Evolutionary conservation across 2,113 vertebrate species (phyloP), one percentile per base, ranked within the genome.

Genomic region (Indicator maculatus): DNA sequence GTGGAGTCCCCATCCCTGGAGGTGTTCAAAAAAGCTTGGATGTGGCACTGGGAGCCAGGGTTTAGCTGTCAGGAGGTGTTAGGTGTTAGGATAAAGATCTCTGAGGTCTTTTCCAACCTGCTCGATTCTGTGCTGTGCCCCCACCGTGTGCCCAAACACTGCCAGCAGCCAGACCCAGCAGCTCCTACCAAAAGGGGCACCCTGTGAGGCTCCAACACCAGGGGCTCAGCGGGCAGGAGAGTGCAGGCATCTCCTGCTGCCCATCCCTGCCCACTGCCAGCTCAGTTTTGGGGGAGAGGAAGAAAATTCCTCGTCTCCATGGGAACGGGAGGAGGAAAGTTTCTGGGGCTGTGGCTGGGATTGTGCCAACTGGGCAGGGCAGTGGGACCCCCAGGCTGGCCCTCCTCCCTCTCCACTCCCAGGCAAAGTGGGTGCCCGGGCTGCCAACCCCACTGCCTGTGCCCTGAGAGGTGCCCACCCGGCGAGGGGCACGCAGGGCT

Each of bases 321-420:
- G 96, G 96, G 86, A 96, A 96, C 96, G 0, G 6, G 44, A 72
- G 83, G 31, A 95, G 83, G 86, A 94, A 96, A 96, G 90, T 95
- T 96, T 93, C 95, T 50, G 73, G 88, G 88, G 84, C 86, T 85
- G 83, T 0, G 1, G 79, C 39, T 73, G 75, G 58, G 87, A 61
- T 50, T 30, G 23, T 33, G 88, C 79, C 92, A 83, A 67, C 19
- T 4, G 1, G 67, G n/a, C 0, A 9, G 36, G 74, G 67, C 78
- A 60, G 71, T 1, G 4, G 63, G 82, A 91, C 88, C 88, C 78
- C 79, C 5, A 16, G 8, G 28, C 6, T 1, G 3, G 17, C 33
- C 28, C 28, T 23, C 65, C 20, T 0, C 55, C 58, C 17, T 0
- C 66, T 19, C 74, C 4, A 4, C 33, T 28, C 18, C n/a, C 20